Conservation (phyloP, 2,113 vertebrate genomes). For the Syrrhaptes paradoxus region DNA sequence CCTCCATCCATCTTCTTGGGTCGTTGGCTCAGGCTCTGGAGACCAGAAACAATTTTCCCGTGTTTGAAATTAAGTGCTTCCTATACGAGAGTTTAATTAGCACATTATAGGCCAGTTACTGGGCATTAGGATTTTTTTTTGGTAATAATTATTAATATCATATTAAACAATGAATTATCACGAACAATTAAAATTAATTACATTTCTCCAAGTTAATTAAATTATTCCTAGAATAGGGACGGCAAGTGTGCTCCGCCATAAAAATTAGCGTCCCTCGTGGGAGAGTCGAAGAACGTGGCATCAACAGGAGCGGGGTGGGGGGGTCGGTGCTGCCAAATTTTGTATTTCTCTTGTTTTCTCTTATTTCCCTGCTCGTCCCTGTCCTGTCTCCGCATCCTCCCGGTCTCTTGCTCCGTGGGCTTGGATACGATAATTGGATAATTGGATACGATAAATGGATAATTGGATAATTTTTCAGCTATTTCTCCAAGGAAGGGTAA, state of each 20-base stretch:
- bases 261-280: neutral
- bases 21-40: neutral
- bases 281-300: neutral
- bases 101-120: slow-evolving; percentile 51
- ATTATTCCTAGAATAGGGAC: slow-evolving; percentile 66
- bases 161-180: slow-evolving; percentile 77
- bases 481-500: neutral
- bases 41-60: neutral
- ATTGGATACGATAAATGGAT: too few relatives aligned
- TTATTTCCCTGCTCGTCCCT: neutral
- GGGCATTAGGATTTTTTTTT: slow-evolving; percentile 30
- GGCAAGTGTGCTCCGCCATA: slow-evolving; percentile 9
- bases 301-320: accelerated
- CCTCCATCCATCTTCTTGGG: neutral
- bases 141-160: slow-evolving; percentile 68
- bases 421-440: too few relatives aligned
- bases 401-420: accelerated
- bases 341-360: accelerated
- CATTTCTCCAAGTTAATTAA: slow-evolving; percentile 77
- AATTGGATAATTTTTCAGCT: neutral
- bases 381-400: accelerated
- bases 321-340: neutral
- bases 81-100: slow-evolving; percentile 63
- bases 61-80: slow-evolving; percentile 39
- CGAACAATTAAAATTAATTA: slow-evolving; percentile 81